phyloP scores from a whole-genome alignment of 2,113 vertebrate genomes.

The Phalacrocorax pelagicus region DNA sequence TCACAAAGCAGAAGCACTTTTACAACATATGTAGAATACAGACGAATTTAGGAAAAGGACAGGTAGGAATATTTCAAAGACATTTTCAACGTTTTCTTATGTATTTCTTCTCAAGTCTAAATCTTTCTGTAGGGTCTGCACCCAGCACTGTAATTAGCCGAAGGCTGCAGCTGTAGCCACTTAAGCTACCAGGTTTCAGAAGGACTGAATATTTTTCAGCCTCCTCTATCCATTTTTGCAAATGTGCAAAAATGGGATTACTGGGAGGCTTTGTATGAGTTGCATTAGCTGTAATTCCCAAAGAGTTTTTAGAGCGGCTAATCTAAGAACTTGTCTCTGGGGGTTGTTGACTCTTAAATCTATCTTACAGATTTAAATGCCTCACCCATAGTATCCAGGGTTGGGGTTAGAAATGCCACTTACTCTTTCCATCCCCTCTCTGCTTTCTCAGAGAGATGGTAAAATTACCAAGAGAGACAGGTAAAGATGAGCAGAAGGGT shows the following conservation, averaged over 20 bases:
- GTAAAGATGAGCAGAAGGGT: constrained; percentile 37
- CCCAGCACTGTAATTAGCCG: neutral
- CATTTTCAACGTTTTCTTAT: neutral
- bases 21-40: neutral
- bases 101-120: neutral
- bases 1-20: neutral
- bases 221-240: constrained; percentile 14
- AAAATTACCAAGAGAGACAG: constrained; percentile 39
- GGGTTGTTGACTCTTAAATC: constrained; percentile 29
- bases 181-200: constrained; percentile 10
- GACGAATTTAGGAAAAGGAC: neutral
- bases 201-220: neutral
- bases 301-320: constrained; percentile 33
- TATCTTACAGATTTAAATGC: constrained; percentile 22
- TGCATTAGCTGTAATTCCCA: constrained; percentile 1
- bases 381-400: neutral
- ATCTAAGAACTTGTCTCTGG: neutral
- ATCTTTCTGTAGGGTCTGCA: neutral
- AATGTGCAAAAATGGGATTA: constrained; percentile 60
- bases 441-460: constrained; percentile 24
- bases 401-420: constrained; percentile 31
- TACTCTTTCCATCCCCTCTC: neutral
- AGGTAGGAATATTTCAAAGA: neutral
- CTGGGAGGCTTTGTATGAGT: constrained; percentile 16
- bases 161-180: neutral